Percentiles rank a stretch among this genome's conserved stretches.
These are phyloP conservation scores for Malurus elegans DNA, from an alignment of 2,113 vertebrate species.

Conservation along the genomic window DNA sequence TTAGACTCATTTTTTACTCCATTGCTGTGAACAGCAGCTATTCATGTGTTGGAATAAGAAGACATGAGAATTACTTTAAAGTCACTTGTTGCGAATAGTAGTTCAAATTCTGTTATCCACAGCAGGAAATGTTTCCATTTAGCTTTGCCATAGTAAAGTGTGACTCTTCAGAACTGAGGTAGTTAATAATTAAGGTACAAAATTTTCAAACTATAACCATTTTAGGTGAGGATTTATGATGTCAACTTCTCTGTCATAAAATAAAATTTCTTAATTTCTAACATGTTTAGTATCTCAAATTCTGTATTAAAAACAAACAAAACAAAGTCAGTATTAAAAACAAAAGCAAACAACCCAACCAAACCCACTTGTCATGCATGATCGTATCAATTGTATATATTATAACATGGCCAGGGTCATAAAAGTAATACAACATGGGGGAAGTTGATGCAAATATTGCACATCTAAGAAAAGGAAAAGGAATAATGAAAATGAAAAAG, in stretches of 20 bases:
- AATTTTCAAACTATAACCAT: neutral
- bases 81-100: neutral
- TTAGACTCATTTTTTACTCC: neutral
- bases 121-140: neutral
- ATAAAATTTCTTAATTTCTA: neutral
- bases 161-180: neutral
- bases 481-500: neutral
- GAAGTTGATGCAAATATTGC: neutral
- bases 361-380: rapidly evolving
- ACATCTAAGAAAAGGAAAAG: no score
- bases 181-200: neutral
- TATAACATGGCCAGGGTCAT: neutral
- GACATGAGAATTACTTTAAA: neutral
- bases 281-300: neutral
- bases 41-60: neutral
- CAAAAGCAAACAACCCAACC: neutral
- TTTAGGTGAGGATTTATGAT: neutral
- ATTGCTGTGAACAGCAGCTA: neutral
- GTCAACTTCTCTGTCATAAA: neutral
- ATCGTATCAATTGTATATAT: neutral
- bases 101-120: neutral
- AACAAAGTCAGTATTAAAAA: neutral
- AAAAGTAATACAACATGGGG: neutral
- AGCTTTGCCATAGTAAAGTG: neutral
- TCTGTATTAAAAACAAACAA: neutral